Percentiles rank a stretch among this genome's conserved stretches.
Evolutionary conservation across 92 coral and sea anemone species (phyloP).

Genomic region (Muricea muricata): DNA sequence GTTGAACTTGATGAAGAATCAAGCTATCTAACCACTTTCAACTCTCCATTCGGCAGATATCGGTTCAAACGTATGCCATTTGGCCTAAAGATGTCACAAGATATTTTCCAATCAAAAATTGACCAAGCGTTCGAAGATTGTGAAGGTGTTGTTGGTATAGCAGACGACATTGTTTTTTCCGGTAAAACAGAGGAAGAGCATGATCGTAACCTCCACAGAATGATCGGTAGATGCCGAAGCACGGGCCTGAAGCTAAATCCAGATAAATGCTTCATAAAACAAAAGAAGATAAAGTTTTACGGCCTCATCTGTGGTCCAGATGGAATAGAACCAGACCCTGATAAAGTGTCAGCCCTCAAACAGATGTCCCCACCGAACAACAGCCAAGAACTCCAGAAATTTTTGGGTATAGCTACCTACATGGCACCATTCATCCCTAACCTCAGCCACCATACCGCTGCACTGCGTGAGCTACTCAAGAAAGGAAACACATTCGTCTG

Average conservation of each 20-base stretch:
- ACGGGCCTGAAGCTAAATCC: slow-evolving; percentile 52
- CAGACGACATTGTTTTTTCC: slow-evolving; percentile 61
- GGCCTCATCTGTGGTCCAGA: slow-evolving; percentile 29
- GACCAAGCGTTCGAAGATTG: slow-evolving; percentile 48
- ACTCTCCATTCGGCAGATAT: slow-evolving; percentile 26
- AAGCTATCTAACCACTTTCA: slow-evolving; percentile 19
- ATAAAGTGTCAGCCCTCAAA: slow-evolving; percentile 46
- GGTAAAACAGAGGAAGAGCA: slow-evolving; percentile 28
- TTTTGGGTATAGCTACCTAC: slow-evolving; percentile 61
- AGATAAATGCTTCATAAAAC: slow-evolving; percentile 51
- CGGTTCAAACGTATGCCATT: slow-evolving; percentile 45
- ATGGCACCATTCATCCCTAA: slow-evolving; percentile 70
- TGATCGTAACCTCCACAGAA: slow-evolving; percentile 23
- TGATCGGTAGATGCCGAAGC: slow-evolving; percentile 25
- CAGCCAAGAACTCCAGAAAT: slow-evolving; percentile 38
- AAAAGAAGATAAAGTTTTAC: slow-evolving; percentile 60
- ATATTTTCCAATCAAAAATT: slow-evolving; percentile 47
- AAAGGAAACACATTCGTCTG: slow-evolving; percentile 38
- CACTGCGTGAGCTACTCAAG: slow-evolving; percentile 39
- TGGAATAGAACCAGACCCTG: slow-evolving; percentile 49
- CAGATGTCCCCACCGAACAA: slow-evolving; percentile 41
- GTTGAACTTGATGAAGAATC: slow-evolving; percentile 39
- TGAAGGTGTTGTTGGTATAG: slow-evolving; percentile 55
- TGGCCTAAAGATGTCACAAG: slow-evolving; percentile 50
- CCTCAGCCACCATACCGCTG: too few relatives aligned